Conservation (phyloP, 2,113 vertebrate genomes). For the Nyctibius bracteatus region DNA sequence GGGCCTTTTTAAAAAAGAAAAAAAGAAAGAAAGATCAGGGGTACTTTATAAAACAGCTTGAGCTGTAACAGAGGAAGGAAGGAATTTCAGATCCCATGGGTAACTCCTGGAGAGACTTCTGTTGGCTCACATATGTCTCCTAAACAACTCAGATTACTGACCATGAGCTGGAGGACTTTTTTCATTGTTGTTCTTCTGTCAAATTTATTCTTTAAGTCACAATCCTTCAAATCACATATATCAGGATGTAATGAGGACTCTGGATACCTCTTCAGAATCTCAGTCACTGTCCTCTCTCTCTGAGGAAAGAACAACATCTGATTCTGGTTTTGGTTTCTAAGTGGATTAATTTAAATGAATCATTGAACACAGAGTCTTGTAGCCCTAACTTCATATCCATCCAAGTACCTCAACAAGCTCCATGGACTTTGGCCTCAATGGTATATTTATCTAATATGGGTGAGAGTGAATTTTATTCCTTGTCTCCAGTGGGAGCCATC, state of each 20-base stretch:
- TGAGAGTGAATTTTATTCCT: not conserved
- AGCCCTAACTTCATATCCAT: not conserved
- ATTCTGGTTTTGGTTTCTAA: constrained; percentile 4
- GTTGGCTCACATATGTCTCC: not conserved
- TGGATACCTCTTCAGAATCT: not conserved
- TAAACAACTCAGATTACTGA: not conserved
- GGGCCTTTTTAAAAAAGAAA: not conserved
- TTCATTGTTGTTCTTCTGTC: not conserved
- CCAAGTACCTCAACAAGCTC: not conserved
- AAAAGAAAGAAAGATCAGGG: not conserved
- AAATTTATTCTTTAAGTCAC: not conserved
- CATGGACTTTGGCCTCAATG: not conserved
- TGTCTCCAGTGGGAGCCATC: not conserved
- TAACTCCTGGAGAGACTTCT: constrained; percentile 16
- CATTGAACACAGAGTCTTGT: constrained; percentile 13
- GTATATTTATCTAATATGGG: not conserved
- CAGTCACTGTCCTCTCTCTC: not conserved
- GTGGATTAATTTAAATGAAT: constrained; percentile 19
- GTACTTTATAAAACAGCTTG: constrained; percentile 5
- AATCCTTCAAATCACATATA: not conserved
- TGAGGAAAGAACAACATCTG: constrained; percentile 21
- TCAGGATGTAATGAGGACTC: constrained; percentile 1
- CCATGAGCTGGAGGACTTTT: not conserved
- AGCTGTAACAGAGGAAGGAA: not conserved
- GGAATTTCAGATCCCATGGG: not conserved